Conservation (phyloP, 2,888 invertebrate species). For the Lypha dubia region DNA sequence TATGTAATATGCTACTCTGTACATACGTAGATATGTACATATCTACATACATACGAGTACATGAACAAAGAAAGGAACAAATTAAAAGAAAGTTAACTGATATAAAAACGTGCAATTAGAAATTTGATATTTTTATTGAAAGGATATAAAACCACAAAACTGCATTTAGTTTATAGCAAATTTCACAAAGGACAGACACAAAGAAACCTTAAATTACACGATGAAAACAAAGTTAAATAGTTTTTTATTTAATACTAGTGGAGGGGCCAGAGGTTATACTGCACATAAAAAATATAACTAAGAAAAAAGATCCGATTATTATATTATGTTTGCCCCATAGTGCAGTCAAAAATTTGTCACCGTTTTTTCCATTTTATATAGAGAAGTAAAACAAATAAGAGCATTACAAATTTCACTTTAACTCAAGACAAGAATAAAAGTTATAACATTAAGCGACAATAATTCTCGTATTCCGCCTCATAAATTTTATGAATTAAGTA, state of each 20-base stretch:
- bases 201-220: slow-evolving; percentile 45
- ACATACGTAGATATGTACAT: background rate
- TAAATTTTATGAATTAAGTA: too few relatives aligned
- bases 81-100: slow-evolving; percentile 47
- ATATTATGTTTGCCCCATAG: too few relatives aligned
- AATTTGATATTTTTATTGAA: slow-evolving; percentile 83
- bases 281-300: too few relatives aligned
- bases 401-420: too few relatives aligned
- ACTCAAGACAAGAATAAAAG: too few relatives aligned
- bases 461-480: too few relatives aligned
- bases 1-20: background rate
- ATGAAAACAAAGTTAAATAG: background rate
- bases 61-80: slow-evolving; percentile 26
- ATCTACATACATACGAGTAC: background rate
- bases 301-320: too few relatives aligned
- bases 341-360: too few relatives aligned
- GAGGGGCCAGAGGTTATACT: too few relatives aligned
- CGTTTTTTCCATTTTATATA: too few relatives aligned
- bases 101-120: slow-evolving; percentile 80
- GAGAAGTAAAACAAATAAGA: too few relatives aligned
- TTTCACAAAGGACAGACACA: slow-evolving; percentile 5
- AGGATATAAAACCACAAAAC: slow-evolving; percentile 77
- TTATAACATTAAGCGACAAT: too few relatives aligned
- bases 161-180: slow-evolving; percentile 63
- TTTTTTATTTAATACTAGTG: background rate